Percentiles rank a stretch among this genome's conserved stretches.
phyloP scores from a whole-genome alignment of 2,888 invertebrate species.

The Zelleria hepariella region DNA sequence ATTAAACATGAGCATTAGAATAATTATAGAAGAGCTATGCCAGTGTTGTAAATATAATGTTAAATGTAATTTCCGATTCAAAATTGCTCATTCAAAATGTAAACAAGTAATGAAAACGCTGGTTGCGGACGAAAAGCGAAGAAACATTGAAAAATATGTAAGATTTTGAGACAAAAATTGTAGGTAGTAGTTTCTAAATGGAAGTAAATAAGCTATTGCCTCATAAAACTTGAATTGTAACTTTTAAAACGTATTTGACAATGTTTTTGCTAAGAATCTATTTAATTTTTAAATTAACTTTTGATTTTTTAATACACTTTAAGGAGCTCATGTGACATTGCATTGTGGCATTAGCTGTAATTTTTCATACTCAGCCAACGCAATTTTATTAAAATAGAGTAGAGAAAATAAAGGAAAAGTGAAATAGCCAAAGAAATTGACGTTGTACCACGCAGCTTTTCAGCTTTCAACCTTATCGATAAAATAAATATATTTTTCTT shows the following conservation, averaged over 20 bases:
- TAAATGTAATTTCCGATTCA: not conserved
- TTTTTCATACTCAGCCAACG: not conserved
- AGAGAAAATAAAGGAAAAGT: not conserved
- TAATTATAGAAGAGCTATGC: not conserved
- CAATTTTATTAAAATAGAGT: not conserved
- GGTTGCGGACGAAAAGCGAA: not conserved
- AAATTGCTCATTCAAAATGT: not conserved
- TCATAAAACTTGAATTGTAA: not conserved
- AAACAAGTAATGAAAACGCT: not conserved
- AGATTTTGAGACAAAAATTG: not conserved
- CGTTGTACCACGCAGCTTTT: not conserved
- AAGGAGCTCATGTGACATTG: not conserved
- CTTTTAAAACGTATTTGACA: not conserved
- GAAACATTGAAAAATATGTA: not conserved
- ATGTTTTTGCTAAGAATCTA: not conserved
- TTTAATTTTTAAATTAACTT: not conserved
- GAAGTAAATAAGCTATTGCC: not conserved
- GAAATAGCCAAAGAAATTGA: not conserved
- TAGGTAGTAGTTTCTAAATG: not conserved
- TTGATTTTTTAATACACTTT: not conserved
- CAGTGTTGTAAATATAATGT: not conserved
- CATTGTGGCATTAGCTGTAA: not conserved
- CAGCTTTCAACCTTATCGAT: not conserved
- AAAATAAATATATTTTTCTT: too few relatives aligned
- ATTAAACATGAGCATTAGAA: conserved; percentile 3